Evolutionary conservation across 2,797 vertebrate species (phyloP).

Genomic region (Pterois miles): DNA sequence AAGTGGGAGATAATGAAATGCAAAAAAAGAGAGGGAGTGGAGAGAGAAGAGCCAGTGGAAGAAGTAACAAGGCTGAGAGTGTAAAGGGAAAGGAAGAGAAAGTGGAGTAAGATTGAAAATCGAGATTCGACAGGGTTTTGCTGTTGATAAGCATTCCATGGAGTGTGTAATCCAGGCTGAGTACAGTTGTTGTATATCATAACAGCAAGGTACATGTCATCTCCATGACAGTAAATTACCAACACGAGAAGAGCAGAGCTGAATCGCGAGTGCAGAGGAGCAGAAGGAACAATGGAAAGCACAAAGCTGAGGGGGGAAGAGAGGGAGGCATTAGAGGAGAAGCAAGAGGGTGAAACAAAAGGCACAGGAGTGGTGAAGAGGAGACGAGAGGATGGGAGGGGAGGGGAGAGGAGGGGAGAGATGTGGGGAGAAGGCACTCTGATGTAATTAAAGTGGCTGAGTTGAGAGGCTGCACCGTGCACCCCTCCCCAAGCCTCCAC

Average conservation of each 20-base stretch:
- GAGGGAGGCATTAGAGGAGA: constrained; percentile 24
- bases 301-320: constrained; percentile 19
- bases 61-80: background rate
- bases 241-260: constrained; percentile 20
- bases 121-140: background rate
- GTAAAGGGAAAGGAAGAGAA: constrained; percentile 1
- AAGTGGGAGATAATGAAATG: constrained; percentile 49
- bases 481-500: constrained; percentile 26
- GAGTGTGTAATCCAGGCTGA: constrained; percentile 37
- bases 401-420: background rate
- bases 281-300: constrained; percentile 11
- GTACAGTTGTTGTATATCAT: constrained; percentile 45
- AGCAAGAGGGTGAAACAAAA: constrained; percentile 36
- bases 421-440: constrained; percentile 63
- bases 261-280: constrained; percentile 9
- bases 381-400: constrained; percentile 13
- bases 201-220: constrained; percentile 43
- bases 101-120: constrained; percentile 3
- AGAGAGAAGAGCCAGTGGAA: background rate
- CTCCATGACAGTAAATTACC: constrained; percentile 55
- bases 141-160: constrained; percentile 32
- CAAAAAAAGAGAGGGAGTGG: constrained; percentile 12
- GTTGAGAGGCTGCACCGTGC: constrained; percentile 63
- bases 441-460: constrained; percentile 73
- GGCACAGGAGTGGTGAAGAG: constrained; percentile 26